A percentile compares a stretch with the other conserved stretches of the same genome.
Conservation (phyloP, 2,888 invertebrate genomes). For the Epinotia demarniana region DNA sequence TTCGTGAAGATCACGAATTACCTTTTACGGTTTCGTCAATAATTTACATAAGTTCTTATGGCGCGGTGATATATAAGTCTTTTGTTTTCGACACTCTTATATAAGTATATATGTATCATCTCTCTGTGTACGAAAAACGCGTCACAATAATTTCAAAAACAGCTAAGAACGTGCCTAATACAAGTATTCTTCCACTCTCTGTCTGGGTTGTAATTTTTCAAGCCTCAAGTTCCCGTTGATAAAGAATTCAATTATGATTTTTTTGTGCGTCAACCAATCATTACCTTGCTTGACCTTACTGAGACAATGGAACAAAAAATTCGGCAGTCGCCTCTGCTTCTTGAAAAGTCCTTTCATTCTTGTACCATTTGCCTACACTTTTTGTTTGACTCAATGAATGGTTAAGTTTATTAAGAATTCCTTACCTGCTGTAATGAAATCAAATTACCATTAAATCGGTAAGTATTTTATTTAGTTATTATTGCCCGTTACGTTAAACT, state of each 20-base stretch:
- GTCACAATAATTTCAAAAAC: too few species aligned
- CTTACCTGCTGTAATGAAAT: neutral
- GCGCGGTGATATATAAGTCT: too few species aligned
- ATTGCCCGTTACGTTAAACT: too few species aligned
- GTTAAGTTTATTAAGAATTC: neutral
- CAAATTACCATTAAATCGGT: neutral
- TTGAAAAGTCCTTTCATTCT: constrained; percentile 26
- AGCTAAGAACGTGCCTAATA: too few species aligned
- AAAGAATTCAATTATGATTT: constrained; percentile 33
- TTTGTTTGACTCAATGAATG: neutral
- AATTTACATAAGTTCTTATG: too few species aligned
- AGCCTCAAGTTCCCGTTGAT: neutral
- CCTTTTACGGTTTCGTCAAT: too few species aligned
- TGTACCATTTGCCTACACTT: constrained; percentile 18
- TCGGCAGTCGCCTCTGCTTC: constrained; percentile 14
- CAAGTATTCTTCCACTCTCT: neutral
- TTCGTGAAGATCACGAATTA: too few species aligned
- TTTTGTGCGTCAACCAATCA: constrained; percentile 38
- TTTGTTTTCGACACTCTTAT: too few species aligned
- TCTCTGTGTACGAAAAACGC: too few species aligned
- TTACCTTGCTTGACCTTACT: constrained; percentile 40
- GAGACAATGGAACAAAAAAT: constrained; percentile 41
- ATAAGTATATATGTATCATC: too few species aligned
- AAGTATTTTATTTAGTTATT: neutral
- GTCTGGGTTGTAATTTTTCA: constrained; percentile 4